phyloP scores from a whole-genome alignment of 2,113 vertebrate species.

The Poeciliopsis prolifica region DNA sequence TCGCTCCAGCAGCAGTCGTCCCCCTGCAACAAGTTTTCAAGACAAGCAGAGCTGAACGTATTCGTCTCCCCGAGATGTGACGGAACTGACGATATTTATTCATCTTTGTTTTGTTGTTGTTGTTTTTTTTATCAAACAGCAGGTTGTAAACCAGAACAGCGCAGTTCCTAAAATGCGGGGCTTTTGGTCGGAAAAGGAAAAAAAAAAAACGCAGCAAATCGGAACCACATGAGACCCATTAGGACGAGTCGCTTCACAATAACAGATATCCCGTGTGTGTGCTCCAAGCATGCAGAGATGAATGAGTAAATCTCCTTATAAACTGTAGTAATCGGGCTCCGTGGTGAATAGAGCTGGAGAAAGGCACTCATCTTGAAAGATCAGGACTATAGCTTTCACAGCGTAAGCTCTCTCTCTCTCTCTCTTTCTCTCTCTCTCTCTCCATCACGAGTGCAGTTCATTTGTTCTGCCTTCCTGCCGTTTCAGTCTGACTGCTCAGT shows the following conservation, averaged over 20 bases:
- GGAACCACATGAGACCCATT: constrained; percentile 15
- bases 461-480: constrained; percentile 71
- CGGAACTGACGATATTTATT: neutral
- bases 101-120: too few species aligned
- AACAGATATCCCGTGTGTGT: constrained; percentile 18
- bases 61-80: neutral
- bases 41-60: neutral
- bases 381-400: constrained; percentile 69
- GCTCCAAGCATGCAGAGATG: constrained; percentile 42
- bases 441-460: constrained; percentile 65
- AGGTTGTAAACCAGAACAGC: constrained; percentile 5
- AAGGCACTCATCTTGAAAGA: constrained; percentile 63
- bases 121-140: neutral
- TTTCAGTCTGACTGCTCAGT: constrained; percentile 64
- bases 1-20: neutral
- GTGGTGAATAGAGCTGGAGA: constrained; percentile 52
- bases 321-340: constrained; percentile 62
- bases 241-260: constrained; percentile 24
- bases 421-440: constrained; percentile 34
- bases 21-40: neutral
- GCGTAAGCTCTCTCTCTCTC: constrained; percentile 41
- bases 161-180: constrained; percentile 7
- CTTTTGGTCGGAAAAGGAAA: neutral
- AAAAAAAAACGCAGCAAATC: constrained; percentile 6
- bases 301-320: constrained; percentile 66